Base-by-base conservation (phyloP, 30 jellyfish, hydroid and myxozoan species). In the Clytia hemisphaerica region DNA sequence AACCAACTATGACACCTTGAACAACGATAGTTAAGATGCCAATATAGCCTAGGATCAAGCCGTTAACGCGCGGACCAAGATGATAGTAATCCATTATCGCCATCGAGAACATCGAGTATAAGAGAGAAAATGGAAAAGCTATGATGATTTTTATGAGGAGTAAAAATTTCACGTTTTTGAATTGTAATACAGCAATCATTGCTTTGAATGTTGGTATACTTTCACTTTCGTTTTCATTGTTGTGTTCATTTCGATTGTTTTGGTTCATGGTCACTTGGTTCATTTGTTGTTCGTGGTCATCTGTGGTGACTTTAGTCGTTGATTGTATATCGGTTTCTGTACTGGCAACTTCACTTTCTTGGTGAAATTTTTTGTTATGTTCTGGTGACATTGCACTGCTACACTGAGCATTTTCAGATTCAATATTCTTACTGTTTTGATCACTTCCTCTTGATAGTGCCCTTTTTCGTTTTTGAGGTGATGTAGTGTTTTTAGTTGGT, bases 41-140 rank as follows among this genome's bases (percentile, higher is more conserved):
- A 45, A 69, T 47, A 30, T 69, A 69, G 0, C 76, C 81, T 7
- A 69, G 50, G 28, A 69, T 49, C 19, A 49, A 25, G 6, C 81
- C 81, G 33, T 69, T 69, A 24, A 25, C 48, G 34, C 50, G 45
- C 40, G 81, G 81, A 2, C 81, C 81, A 16, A 32, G 77, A n/a
- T 69, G 33, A 38, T 45, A 69, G 35, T 24, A 69, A 69, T 69
- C 81, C 81, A 69, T 69, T 2, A 69, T 69, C 22, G 81, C 81
- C 48, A 69, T 69, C 35, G 78, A 45, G 48, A 69, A 69, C 81
- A 69, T 69, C 1, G 81, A 69, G 22, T 69, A 69, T 0, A 69
- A 16, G 21, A 69, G n/a, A 0, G 61, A 33, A 49, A 69, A 69
- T 14, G 81, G 81, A 45, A 69, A 69, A 3, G 81, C 81, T 7